phyloP scores from a whole-genome alignment of 2,797 vertebrate species.

The Eremophila alpestris region DNA sequence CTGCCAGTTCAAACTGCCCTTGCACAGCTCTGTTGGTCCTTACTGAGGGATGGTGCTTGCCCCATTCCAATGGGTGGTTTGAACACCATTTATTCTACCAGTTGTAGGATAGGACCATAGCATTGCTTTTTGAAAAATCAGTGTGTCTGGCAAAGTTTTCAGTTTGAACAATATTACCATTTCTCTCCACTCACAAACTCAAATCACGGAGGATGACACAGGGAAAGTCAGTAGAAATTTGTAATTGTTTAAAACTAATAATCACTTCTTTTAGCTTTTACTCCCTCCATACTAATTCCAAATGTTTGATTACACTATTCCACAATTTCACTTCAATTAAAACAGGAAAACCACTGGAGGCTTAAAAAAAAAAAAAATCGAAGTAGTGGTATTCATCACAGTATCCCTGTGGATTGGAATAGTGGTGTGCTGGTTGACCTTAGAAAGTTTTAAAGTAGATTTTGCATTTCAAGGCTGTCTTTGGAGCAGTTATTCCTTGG shows the following conservation, averaged over 20 bases:
- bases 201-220: background rate
- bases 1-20: background rate
- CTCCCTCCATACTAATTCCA: background rate
- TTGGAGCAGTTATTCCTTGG: slow-evolving; percentile 1
- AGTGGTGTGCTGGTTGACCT: background rate
- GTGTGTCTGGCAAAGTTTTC: background rate
- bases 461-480: background rate
- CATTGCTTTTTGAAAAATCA: background rate
- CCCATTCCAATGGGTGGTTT: rapidly evolving
- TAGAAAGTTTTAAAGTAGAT: background rate
- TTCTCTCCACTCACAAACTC: background rate
- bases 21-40: background rate
- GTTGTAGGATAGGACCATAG: background rate
- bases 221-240: background rate
- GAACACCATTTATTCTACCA: background rate
- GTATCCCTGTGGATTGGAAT: background rate
- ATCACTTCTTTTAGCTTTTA: background rate
- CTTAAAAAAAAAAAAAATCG: background rate
- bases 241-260: background rate
- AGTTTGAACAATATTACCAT: background rate
- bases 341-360: background rate
- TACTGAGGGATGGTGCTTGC: rapidly evolving
- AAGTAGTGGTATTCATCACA: background rate
- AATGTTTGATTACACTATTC: slow-evolving; percentile 22
- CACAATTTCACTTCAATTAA: background rate